Evolutionary conservation across 2,113 vertebrate species (phyloP).

Genomic region (Corynorhinus townsendii): DNA sequence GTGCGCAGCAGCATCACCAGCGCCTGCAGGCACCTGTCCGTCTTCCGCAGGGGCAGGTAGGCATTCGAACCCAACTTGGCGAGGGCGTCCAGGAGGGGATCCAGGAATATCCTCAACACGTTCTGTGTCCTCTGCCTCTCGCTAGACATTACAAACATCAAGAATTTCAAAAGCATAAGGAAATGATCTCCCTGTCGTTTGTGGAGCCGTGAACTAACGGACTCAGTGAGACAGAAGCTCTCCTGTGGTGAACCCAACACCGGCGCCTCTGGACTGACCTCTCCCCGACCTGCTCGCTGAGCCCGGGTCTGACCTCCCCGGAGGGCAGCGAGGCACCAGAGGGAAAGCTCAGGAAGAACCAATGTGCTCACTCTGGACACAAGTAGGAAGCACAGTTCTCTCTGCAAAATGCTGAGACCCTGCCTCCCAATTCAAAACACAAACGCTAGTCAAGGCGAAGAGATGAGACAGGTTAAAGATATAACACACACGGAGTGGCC

Average conservation of each 20-base stretch:
- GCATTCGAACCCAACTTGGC: conserved; percentile 88
- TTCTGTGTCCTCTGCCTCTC: conserved; percentile 72
- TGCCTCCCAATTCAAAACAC: background rate
- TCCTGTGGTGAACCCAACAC: accelerated
- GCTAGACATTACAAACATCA: conserved; percentile 75
- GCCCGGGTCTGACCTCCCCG: background rate
- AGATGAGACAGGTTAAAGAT: background rate
- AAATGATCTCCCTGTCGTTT: background rate
- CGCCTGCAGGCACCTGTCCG: conserved; percentile 93
- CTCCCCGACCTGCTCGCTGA: background rate
- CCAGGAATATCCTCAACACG: conserved; percentile 84
- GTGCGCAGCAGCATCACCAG: conserved; percentile 86
- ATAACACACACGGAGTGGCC: background rate
- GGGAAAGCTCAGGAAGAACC: background rate
- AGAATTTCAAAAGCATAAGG: conserved; percentile 45
- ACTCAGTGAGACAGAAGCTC: background rate
- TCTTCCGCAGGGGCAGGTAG: conserved; percentile 89
- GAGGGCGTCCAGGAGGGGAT: conserved; percentile 90
- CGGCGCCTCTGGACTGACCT: too few species aligned
- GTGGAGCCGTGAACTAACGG: background rate
- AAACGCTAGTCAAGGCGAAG: background rate
- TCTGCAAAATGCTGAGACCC: background rate
- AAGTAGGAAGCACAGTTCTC: background rate
- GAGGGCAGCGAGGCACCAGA: accelerated
- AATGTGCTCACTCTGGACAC: accelerated